Evolutionary conservation across 1,140 invertebrate genomes (phyloP).

Genomic region (Drosophila ficusphila): DNA sequence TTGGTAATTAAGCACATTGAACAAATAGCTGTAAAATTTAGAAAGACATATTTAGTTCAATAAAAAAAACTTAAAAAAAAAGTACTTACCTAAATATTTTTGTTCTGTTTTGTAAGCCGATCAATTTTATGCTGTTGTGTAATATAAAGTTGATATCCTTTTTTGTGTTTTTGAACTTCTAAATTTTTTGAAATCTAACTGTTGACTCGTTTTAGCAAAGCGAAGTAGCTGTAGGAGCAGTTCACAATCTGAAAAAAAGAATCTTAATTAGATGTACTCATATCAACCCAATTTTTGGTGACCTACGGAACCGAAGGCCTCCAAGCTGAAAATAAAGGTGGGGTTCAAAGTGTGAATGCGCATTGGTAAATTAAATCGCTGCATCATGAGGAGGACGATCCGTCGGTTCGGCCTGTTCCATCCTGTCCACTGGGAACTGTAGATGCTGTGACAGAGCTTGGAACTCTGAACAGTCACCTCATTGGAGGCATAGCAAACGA

Average conservation of each 20-base stretch:
- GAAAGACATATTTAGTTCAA: no score
- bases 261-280: neutral
- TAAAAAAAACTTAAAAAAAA: no score
- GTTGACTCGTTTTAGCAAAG: slow-evolving; percentile 70
- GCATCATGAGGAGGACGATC: slow-evolving; percentile 58
- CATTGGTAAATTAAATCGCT: slow-evolving; percentile 53
- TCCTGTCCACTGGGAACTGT: slow-evolving; percentile 61
- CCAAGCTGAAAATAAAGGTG: slow-evolving; percentile 54
- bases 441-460: slow-evolving; percentile 50
- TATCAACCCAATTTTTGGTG: neutral
- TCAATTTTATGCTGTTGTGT: no score
- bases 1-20: no score
- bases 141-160: no score
- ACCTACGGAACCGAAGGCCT: slow-evolving; percentile 72
- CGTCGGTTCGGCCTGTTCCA: slow-evolving; percentile 63
- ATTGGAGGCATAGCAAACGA: slow-evolving; percentile 72
- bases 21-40: no score
- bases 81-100: no score
- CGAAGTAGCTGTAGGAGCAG: slow-evolving; percentile 76
- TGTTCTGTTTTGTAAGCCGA: no score
- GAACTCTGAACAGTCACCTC: slow-evolving; percentile 65
- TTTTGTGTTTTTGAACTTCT: neutral
- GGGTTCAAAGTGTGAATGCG: slow-evolving; percentile 53
- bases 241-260: slow-evolving; percentile 73
- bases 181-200: slow-evolving; percentile 33